Conservation (phyloP, 2,797 vertebrate genomes). For the Apodemus agrarius region DNA sequence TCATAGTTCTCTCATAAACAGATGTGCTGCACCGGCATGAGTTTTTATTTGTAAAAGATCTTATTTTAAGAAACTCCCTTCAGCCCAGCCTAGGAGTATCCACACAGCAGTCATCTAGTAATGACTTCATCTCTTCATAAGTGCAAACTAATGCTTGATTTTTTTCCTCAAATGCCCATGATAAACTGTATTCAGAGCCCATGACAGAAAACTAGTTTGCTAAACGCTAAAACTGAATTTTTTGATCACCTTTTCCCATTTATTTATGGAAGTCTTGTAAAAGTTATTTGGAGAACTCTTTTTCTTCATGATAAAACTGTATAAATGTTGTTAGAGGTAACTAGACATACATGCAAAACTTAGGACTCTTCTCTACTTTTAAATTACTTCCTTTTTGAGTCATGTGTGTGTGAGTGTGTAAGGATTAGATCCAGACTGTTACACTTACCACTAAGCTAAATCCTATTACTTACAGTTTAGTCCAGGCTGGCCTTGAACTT, state of each 20-base stretch:
- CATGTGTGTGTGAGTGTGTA: background rate
- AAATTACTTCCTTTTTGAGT: background rate
- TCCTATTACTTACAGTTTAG: background rate
- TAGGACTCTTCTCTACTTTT: conserved; percentile 22
- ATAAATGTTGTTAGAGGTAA: background rate
- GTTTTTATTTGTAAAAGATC: conserved; percentile 40
- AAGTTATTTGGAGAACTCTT: conserved; percentile 23
- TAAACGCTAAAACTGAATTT: conserved; percentile 47
- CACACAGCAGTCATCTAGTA: conserved; percentile 23
- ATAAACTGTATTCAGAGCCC: background rate
- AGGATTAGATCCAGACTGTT: background rate
- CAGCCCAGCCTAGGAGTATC: background rate
- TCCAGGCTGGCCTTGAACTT: background rate
- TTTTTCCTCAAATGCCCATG: conserved; percentile 10
- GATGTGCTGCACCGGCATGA: background rate
- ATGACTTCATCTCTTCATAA: conserved; percentile 48
- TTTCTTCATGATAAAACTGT: conserved; percentile 55
- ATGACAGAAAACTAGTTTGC: conserved; percentile 2
- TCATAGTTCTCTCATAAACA: background rate
- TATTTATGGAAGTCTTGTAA: conserved; percentile 49
- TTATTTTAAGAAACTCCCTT: conserved; percentile 6
- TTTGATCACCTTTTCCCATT: conserved; percentile 30
- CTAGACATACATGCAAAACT: background rate
- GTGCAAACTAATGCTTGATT: conserved; percentile 24
- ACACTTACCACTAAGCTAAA: background rate